Base-by-base conservation (phyloP, 1,140 invertebrate species). In the Drosophila virilis region DNA sequence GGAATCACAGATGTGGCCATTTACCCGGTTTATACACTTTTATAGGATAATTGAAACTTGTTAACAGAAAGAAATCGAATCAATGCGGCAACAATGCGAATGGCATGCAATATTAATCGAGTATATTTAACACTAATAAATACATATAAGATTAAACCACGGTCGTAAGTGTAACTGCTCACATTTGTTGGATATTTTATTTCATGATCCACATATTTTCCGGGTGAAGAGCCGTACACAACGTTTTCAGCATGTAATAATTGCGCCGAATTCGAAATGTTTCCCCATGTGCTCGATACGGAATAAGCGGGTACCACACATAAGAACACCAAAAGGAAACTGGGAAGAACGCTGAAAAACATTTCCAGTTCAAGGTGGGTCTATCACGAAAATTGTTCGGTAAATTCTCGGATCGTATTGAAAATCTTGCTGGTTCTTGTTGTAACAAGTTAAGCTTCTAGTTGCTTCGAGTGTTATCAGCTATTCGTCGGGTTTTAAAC, bases 151-250 rank as follows among this genome's bases (percentile, higher is more conserved):
- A 52, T 58, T 59, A 15, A 28, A 51, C 46, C 43, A 60, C 12
- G 38, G 8, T 32, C 46, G 37, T 57, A 8, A 22, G 8, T 8
- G 7, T 28, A 38, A 22, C 12, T 52, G 70, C 86, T 90, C 74
- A 90, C 86, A 74, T 90, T 90, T 75, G 77, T 81, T 8, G 83
- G 86, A 78, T 81, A 90, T 77, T 79, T 86, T 33, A 90, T 88
- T 54, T 90, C 86, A 46, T 76, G 76, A 61, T 86, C 77, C 45
- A 84, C 83, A 61, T 88, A 90, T 81, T 81, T 78, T 12, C 60
- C 83, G 6, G 86, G 83, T 42, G 72, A 88, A 22, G 86, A 90
- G n/a, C 74, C 62, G 68, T 88, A 79, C 15, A 76, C 68, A 12
- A 90, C 74, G 42, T 81, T 84, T 43, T 90, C 86, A 9, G 77